Conservation (phyloP, 2,797 vertebrate species). For the Schizopygopsis malacanthus region DNA sequence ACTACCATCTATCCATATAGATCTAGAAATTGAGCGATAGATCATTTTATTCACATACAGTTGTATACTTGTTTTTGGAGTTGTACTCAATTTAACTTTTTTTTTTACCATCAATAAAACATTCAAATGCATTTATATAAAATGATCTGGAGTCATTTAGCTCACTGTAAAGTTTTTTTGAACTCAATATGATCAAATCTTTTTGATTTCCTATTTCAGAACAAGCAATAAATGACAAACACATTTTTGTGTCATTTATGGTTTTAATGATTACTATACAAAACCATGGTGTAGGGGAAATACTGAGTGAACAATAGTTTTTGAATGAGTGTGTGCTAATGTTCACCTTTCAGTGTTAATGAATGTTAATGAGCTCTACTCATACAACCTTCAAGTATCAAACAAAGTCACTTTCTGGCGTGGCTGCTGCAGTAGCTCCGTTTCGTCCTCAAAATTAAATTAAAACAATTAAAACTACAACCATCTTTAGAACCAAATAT, state of each 20-base stretch:
- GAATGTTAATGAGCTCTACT: neutral
- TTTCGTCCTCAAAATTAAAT: neutral
- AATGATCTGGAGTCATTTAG: too few relatives aligned
- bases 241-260: slow-evolving; percentile 61
- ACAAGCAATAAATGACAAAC: slow-evolving; percentile 53
- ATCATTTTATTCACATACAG: too few relatives aligned
- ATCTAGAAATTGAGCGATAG: too few relatives aligned
- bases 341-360: neutral
- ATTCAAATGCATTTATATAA: too few relatives aligned
- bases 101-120: too few relatives aligned
- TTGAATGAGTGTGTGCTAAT: slow-evolving; percentile 8
- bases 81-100: too few relatives aligned
- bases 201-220: neutral
- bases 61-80: too few relatives aligned
- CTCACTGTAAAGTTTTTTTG: neutral
- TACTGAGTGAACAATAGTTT: slow-evolving; percentile 59
- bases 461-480: slow-evolving; percentile 57
- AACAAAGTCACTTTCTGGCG: neutral
- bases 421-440: neutral
- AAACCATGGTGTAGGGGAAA: slow-evolving; percentile 75
- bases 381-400: neutral
- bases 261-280: slow-evolving; percentile 75
- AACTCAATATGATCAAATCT: neutral
- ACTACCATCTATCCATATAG: too few relatives aligned
- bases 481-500: slow-evolving; percentile 52